Conservation (phyloP, 64 coral and sea anemone species). For the Stichodactyla mertensii region DNA sequence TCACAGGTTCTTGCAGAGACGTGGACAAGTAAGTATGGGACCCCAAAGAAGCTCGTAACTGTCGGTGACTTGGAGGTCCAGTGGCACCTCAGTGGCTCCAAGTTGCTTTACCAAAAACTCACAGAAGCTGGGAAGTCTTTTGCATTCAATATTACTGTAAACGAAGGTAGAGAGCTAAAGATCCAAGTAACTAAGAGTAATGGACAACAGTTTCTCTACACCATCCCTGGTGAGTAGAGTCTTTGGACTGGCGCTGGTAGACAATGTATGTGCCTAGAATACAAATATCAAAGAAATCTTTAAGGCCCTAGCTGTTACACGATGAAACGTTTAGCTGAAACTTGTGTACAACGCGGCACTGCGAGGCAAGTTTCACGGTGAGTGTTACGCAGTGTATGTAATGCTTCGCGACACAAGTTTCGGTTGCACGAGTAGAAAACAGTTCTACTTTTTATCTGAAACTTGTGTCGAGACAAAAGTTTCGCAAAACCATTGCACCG, state of each 20-base stretch:
- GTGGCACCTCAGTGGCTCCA: not conserved
- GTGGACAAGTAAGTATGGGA: constrained; percentile 9
- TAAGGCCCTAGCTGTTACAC: too few species aligned
- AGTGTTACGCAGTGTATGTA: too few species aligned
- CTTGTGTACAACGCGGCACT: too few species aligned
- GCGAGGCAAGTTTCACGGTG: too few species aligned
- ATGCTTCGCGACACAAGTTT: too few species aligned
- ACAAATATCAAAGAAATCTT: too few species aligned
- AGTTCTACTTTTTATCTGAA: too few species aligned
- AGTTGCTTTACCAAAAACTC: not conserved
- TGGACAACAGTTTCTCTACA: not conserved
- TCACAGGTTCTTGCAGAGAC: not conserved
- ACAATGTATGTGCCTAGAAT: too few species aligned
- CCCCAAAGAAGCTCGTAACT: not conserved
- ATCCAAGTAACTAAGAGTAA: not conserved
- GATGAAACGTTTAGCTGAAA: too few species aligned
- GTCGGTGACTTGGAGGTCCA: not conserved
- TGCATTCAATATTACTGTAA: not conserved
- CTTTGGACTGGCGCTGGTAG: not conserved
- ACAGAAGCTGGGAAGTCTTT: not conserved
- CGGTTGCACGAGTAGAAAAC: too few species aligned
- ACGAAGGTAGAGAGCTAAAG: not conserved
- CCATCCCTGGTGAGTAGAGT: not conserved
- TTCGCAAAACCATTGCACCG: too few species aligned
- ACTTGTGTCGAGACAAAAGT: too few species aligned